Conservation (phyloP, 2,888 invertebrate genomes). For the Thysanoteuthis rhombus region DNA sequence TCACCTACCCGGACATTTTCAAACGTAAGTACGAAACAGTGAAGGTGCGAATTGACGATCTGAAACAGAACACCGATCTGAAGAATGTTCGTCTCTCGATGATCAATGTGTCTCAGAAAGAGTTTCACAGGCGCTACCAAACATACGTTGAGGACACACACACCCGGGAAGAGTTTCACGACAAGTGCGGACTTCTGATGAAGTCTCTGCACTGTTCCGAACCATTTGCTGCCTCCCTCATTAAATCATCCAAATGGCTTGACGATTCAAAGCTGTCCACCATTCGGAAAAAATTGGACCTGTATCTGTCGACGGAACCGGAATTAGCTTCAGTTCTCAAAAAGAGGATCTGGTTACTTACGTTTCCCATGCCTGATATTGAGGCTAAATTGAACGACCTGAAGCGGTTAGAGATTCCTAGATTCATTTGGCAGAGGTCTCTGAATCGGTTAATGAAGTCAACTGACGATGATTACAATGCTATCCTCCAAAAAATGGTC, state of each 20-base stretch:
- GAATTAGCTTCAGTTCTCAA: not conserved
- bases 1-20: not conserved
- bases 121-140: not conserved
- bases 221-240: not conserved
- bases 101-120: not conserved
- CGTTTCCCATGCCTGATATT: not conserved
- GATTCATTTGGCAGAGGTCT: not conserved
- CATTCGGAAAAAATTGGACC: not conserved
- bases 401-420: not conserved
- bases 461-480: not conserved
- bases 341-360: not conserved
- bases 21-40: slow-evolving; percentile 12
- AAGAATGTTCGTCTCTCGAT: not conserved
- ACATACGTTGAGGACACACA: not conserved
- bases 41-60: not conserved
- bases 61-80: not conserved
- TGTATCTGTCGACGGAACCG: not conserved
- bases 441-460: not conserved
- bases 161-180: not conserved
- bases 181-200: not conserved
- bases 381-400: not conserved
- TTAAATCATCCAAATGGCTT: not conserved
- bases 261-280: not conserved
- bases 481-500: not conserved
- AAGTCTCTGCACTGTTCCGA: not conserved